Evolutionary conservation across 1,140 invertebrate species (phyloP).

Genomic region (Sinonovacula constricta): DNA sequence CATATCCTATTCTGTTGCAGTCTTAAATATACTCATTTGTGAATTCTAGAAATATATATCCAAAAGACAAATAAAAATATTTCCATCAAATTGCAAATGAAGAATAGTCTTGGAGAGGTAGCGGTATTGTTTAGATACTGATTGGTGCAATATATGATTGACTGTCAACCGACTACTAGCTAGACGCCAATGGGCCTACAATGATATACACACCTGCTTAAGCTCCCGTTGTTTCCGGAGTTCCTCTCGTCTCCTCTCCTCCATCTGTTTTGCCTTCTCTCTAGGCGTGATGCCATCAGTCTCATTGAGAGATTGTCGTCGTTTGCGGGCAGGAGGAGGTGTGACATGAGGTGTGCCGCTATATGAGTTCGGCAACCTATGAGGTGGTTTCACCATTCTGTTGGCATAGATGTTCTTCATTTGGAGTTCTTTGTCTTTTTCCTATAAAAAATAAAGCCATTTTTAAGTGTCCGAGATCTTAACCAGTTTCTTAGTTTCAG

Average conservation of each 20-base stretch:
- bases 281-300: slow-evolving; percentile 43
- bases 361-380: slow-evolving; percentile 65
- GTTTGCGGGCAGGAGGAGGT: slow-evolving; percentile 33
- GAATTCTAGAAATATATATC: too few species aligned
- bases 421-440: slow-evolving; percentile 76
- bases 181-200: too few species aligned
- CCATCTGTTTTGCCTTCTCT: slow-evolving; percentile 43
- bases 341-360: slow-evolving; percentile 66
- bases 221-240: slow-evolving; percentile 37
- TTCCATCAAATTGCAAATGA: too few species aligned
- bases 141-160: too few species aligned
- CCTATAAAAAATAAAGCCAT: slow-evolving; percentile 70
- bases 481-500: too few species aligned
- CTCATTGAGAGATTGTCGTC: slow-evolving; percentile 29
- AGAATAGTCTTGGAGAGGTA: too few species aligned
- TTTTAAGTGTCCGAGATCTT: too few species aligned
- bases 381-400: slow-evolving; percentile 57
- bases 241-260: slow-evolving; percentile 40
- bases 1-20: too few species aligned
- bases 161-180: too few species aligned
- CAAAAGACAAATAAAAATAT: too few species aligned
- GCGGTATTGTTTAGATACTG: too few species aligned
- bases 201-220: slow-evolving; percentile 27
- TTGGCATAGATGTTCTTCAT: slow-evolving; percentile 76
- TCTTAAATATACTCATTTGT: too few species aligned